Evolutionary conservation across 2,113 vertebrate species (phyloP), one percentile per base, ranked within the genome.

Genomic region (Petrocephalus zakoni): DNA sequence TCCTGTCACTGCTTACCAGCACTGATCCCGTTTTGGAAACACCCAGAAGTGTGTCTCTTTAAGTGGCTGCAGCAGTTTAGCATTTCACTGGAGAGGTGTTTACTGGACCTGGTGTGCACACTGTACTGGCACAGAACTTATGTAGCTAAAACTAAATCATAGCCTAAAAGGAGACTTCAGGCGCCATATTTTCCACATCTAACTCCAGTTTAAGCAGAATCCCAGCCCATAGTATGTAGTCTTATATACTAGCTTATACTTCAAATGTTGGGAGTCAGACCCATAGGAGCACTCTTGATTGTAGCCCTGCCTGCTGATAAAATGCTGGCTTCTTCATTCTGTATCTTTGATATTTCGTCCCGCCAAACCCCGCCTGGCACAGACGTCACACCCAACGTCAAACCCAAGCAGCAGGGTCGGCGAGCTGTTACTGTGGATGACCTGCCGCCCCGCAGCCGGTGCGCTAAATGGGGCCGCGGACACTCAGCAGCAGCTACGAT

Each of bases 1-100:
- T 94, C 92, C 89, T 86, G 88, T 94, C 92, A 83, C 92, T 95
- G 94, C 94, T 94, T 94, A 94, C 92, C 51, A 93, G 94, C 87
- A 92, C 90, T 87, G 92, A 93, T 95, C 93, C 93, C 94, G 93
- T 94, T 95, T 95, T 94, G 95, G 94, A 93, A 92, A 86, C 91
- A 92, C 88, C 89, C 92, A 90, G 90, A 85, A 92, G 90, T 89
- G 88, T 87, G 88, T 85, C 93, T 93, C 91, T 90, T 89, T 89
- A 84, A 87, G 90, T 75, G 29, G 25, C 91, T 89, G 72, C 89
- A 87, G 87, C 90, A 90, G 89, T 89, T 89, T 89, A 87, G 34
- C 72, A 2, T 78, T 78, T 78, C 72, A 37, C 72, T 42, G 34
- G 29, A 78, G 72, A 78, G 34, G 29, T 19, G 13, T 34, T 42